Percentiles rank a stretch among this genome's conserved stretches.
Evolutionary conservation across 2,888 invertebrate genomes (phyloP).

Genomic region (Sturmia bella): DNA sequence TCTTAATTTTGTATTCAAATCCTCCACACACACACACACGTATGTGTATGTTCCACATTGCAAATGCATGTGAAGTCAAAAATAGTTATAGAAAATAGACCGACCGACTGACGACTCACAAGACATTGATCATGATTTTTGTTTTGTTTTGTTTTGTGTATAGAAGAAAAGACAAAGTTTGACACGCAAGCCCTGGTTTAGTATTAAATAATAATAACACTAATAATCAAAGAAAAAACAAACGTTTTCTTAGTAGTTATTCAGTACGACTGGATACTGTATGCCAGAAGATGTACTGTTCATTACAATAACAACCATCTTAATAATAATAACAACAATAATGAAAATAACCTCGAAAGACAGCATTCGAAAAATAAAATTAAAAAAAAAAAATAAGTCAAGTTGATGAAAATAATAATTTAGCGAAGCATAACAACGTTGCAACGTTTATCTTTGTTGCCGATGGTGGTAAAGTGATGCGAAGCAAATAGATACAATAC

Average conservation of each 20-base stretch:
- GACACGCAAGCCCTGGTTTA: constrained; percentile 60
- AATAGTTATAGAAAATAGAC: constrained; percentile 9
- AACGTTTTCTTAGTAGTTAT: constrained; percentile 35
- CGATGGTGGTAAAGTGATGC: constrained; percentile 45
- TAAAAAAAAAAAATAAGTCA: constrained; percentile 14
- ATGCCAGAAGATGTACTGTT: constrained; percentile 16
- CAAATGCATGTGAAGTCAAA: constrained; percentile 14
- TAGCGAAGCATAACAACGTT: constrained; percentile 62
- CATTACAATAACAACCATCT: constrained; percentile 26
- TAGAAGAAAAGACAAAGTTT: constrained; percentile 46
- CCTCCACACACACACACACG: not conserved
- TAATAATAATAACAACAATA: constrained; percentile 43
- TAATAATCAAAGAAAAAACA: constrained; percentile 2
- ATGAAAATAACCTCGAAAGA: constrained; percentile 24
- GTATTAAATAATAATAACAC: constrained; percentile 47
- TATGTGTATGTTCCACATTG: not conserved
- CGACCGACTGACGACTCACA: constrained; percentile 13
- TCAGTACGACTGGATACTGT: constrained; percentile 20
- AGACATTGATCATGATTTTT: constrained; percentile 44
- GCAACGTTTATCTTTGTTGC: constrained; percentile 55
- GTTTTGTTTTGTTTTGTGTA: constrained; percentile 2
- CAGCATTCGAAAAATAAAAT: not conserved
- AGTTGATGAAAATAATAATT: constrained; percentile 57
- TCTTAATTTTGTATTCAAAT: constrained; percentile 4
- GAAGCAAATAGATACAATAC: constrained; percentile 27